These are phyloP conservation scores for Bufotes viridis DNA, from an alignment of 2,797 vertebrate genomes.

Conservation along the genomic window DNA sequence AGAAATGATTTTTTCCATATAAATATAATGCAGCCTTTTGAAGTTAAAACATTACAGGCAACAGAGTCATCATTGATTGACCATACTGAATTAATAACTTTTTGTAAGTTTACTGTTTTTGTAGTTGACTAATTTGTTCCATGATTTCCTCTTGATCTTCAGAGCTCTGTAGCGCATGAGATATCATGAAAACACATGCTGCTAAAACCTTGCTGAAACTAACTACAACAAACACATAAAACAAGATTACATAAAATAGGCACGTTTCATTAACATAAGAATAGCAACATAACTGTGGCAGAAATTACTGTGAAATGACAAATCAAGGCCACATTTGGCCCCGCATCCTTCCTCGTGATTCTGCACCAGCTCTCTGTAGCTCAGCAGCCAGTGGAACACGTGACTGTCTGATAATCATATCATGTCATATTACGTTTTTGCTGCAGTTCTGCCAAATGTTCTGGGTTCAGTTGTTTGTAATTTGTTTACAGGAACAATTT, in stretches of 20 bases:
- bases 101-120: neutral
- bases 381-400: conserved; percentile 4
- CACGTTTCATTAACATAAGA: neutral
- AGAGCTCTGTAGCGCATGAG: neutral
- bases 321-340: conserved; percentile 16
- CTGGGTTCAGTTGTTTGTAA: conserved; percentile 47
- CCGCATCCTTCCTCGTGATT: neutral
- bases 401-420: conserved; percentile 39
- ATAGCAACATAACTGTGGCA: neutral
- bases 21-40: neutral
- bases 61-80: neutral
- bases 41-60: neutral
- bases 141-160: neutral
- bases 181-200: neutral
- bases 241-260: neutral
- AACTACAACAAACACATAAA: neutral
- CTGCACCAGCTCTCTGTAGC: conserved; percentile 13
- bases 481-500: conserved; percentile 58
- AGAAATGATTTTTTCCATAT: neutral
- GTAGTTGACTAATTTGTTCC: neutral
- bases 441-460: conserved; percentile 40
- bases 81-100: neutral
- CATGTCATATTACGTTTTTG: conserved; percentile 42
- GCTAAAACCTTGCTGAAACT: neutral
- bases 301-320: neutral